phyloP scores from a whole-genome alignment of 35 echinoderm and acorn worm genomes.

The Patiria miniata region DNA sequence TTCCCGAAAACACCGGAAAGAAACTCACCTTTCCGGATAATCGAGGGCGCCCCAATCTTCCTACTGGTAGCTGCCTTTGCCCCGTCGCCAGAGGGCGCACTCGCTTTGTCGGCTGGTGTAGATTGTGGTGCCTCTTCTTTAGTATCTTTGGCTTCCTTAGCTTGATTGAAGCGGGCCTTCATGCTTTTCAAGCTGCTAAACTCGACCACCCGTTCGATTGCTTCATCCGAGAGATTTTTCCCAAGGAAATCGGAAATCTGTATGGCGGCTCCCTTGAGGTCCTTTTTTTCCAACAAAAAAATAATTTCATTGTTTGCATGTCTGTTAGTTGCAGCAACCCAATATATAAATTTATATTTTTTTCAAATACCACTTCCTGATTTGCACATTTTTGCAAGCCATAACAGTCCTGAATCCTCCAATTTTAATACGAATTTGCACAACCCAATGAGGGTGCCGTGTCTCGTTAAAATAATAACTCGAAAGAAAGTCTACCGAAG shows the following conservation, averaged over 20 bases:
- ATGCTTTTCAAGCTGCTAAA: conserved; percentile 47
- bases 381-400: too few species aligned
- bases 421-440: too few species aligned
- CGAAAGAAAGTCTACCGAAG: too few species aligned
- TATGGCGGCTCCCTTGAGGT: conserved; percentile 32
- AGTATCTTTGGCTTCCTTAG: neutral
- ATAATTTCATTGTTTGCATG: too few species aligned
- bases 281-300: neutral
- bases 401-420: too few species aligned
- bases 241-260: conserved; percentile 62
- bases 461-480: too few species aligned
- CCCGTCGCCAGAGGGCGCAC: neutral
- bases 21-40: neutral
- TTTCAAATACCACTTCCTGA: too few species aligned
- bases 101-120: neutral
- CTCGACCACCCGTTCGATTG: conserved; percentile 41
- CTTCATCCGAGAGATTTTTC: conserved; percentile 53
- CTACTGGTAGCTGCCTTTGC: neutral
- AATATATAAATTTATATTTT: too few species aligned
- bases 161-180: conserved; percentile 45
- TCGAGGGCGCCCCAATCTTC: neutral
- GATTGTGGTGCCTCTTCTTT: too few species aligned
- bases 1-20: too few species aligned
- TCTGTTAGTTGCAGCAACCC: too few species aligned
- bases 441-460: too few species aligned